Evolutionary conservation across 1,140 invertebrate genomes (phyloP), one percentile per base, ranked within the genome.

Genomic region (Adoxophyes honmai): DNA sequence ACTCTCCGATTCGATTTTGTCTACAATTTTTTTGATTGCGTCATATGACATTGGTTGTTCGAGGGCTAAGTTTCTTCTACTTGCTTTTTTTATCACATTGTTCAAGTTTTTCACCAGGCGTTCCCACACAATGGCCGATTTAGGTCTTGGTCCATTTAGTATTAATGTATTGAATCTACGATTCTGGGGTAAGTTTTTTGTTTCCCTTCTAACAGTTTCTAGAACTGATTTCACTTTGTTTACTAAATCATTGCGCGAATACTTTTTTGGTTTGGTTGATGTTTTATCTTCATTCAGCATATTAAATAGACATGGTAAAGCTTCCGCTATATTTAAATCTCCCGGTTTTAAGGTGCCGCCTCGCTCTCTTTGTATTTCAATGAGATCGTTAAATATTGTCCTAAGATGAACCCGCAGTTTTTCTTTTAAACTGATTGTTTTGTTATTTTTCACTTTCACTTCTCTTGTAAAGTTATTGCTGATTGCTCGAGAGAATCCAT

Each of bases 271-370:
- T 18, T 52, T 35, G n/a, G 38, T 34, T 64, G 56, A 36, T n/a
- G 35, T 42, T 39, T 71, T 60, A 28, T 65, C 66, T 10, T 53
- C 18, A 56, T 78, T 80, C 9, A 88, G 60, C 21, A 81, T 63
- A 56, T 81, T 79, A 57, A 73, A 78, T 36, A 88, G 74, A 53
- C 85, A 88, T 18, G 85, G 85, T 34, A 88, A 53, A 0, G 64
- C 68, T 42, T 86, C 74, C 4, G 62, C 57, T 39, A 88, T 68
- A 34, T 75, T 72, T 15, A 80, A 59, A 15, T 77, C 44, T 18
- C 54, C 67, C 16, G 55, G 67, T 55, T 67, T 68, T 4, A 57
- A 34, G 21, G 55, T 55, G 16, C 62, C 52, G 2, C 73, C 73
- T 39, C 66, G 60, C 36, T 64, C 69, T 21, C 62, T 74, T 59